Conservation (phyloP, 1,140 invertebrate species). For the Lordiphosa stackelbergi region DNA sequence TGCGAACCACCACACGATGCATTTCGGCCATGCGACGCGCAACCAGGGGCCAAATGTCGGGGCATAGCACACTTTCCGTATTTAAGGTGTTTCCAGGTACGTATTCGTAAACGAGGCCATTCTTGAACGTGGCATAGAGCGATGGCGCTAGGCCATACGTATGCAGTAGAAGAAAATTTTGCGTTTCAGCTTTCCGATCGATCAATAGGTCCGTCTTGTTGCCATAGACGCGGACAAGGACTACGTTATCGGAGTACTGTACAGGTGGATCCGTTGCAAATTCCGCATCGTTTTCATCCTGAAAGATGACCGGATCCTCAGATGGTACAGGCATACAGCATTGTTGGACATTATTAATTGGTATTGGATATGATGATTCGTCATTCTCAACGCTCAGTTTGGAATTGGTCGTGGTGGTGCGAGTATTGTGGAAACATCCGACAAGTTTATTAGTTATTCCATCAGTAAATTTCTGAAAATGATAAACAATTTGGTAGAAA, state of each 20-base stretch:
- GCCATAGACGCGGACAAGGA: constrained; percentile 95
- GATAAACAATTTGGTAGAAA: background rate
- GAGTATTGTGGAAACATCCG: constrained; percentile 81
- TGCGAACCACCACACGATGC: constrained; percentile 80
- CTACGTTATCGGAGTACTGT: constrained; percentile 82
- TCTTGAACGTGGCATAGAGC: constrained; percentile 94
- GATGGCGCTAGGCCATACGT: constrained; percentile 87
- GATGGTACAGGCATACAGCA: constrained; percentile 27
- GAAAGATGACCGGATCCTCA: constrained; percentile 28
- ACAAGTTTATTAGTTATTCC: constrained; percentile 97
- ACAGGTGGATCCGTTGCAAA: constrained; percentile 30
- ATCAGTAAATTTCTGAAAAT: constrained; percentile 90
- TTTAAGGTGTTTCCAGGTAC: constrained; percentile 89
- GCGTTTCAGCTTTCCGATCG: constrained; percentile 89
- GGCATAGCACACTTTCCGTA: constrained; percentile 83
- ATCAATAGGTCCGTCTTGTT: constrained; percentile 95
- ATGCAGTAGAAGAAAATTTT: constrained; percentile 84
- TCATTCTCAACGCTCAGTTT: constrained; percentile 47
- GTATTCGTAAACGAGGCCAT: constrained; percentile 96
- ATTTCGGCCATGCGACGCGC: constrained; percentile 89
- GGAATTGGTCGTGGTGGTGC: constrained; percentile 8
- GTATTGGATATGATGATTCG: constrained; percentile 31
- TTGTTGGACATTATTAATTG: constrained; percentile 38
- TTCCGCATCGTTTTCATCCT: constrained; percentile 21
- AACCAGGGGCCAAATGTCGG: constrained; percentile 85